Base-by-base conservation (phyloP, 2,113 vertebrate genomes). In the Microtus ochrogaster region DNA sequence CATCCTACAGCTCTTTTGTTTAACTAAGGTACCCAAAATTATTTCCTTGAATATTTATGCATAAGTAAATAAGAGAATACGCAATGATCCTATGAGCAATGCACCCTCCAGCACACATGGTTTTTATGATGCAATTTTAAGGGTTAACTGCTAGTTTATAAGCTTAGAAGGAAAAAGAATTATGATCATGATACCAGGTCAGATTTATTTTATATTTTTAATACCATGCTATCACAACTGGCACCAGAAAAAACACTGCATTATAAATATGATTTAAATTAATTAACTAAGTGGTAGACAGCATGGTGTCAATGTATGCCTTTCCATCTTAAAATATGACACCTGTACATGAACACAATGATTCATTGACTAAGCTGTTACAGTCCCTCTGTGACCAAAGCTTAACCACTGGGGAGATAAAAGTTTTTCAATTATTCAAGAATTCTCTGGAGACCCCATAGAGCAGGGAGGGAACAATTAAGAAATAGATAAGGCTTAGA, bases 341-440 rank as follows among this genome's bases (percentile, higher is more conserved):
- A 88, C 36, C 11, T 94, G 88, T 95, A 94, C 21, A 19, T 78
- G 81, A 90, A 73, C 28, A 94, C 0, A 5, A 77, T 47, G 36
- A 94, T 92, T 39, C 11, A 52, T 90, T 96, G 87, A 61, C 95
- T 58, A 28, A 95, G 88, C 90, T 93, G 30, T 94, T 83, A 88
- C 7, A 88, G 52, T 92, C 44, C 92, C 39, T 88, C 84, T 36
- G 88, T 88, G 87, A 92, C 76, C 55, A 88, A 83, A 89, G 84
- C 49, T 90, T 72, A 93, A 73, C 55, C 68, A 49, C 66, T 41
- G 39, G 52, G 84, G 87, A 95, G 65, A 63, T 66, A 76, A 91
- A 93, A 58, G 72, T 22, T 93, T 86, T 96, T 96, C 91, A 95
- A 84, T 97, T 98, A 96, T 94, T 96, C 70, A 92, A 17, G 84